Base-by-base conservation (phyloP, 2,888 invertebrate species). In the Pterostichus madidus region DNA sequence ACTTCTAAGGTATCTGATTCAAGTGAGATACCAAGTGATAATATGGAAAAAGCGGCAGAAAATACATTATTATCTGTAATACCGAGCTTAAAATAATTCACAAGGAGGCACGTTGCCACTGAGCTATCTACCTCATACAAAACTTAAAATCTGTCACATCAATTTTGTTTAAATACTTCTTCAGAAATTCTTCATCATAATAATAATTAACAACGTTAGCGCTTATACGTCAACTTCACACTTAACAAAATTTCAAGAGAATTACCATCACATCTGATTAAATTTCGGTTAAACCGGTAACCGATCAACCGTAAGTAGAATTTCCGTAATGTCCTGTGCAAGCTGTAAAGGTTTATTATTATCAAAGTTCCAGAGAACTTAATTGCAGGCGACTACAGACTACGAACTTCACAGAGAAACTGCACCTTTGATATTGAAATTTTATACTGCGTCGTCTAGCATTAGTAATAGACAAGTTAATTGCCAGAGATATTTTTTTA, bases 261-360 rank as follows among this genome's bases (percentile, higher is more conserved):
- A 49, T 11, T 49, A 8, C 1, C 5, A 11, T 49, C n/a, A n/a
- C n/a, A 49, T 49, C 5, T n/a, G 49, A 49, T 49, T 49, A 49
- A 10, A 49, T 49, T 49, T n/a, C n/a, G 49, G 10, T 49, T 8
- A 49, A 49, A 49, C 49, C 13, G 49, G 11, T 49, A 49, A 49
- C 49, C 13, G 49, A 49, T 49, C 49, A 49, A 49, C 8, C 5
- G 49, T 3, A 49, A 49, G 49, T 49, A 49, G 49, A 39, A 5
- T 49, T 13, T n/a, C 49, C 6, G 2, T 49, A 49, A 10, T 49
- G 49, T 49, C 49, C 49, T n/a, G 13, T 5, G 11, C 49, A 49
- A 5, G 11, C 49, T 49, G 49, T 49, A 49, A 49, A 49, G 49
- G 49, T 49, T 49, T 49, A 49, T 49, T 49, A 49, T 49, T 39